phyloP scores from a whole-genome alignment of 2,113 vertebrate genomes.

The Plotosus lineatus region DNA sequence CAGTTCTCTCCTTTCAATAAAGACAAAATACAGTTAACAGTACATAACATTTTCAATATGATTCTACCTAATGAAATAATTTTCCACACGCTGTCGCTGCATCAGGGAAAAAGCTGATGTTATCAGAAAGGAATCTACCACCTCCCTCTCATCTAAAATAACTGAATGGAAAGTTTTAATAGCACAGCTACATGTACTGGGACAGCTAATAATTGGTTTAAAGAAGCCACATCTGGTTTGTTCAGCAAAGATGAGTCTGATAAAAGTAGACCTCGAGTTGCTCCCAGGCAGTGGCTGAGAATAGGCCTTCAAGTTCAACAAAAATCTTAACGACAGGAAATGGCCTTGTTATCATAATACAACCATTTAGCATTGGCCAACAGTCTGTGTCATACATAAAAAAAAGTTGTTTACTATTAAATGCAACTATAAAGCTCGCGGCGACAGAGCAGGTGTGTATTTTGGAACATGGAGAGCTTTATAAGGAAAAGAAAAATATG shows the following conservation, averaged over 20 bases:
- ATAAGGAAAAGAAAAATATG: constrained; percentile 58
- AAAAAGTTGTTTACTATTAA: constrained; percentile 77
- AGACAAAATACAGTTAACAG: neutral
- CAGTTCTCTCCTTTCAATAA: neutral
- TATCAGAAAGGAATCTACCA: constrained; percentile 86
- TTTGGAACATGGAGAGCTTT: constrained; percentile 61
- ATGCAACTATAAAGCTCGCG: constrained; percentile 62
- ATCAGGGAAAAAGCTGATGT: constrained; percentile 86
- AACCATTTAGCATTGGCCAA: constrained; percentile 87
- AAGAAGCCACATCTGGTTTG: constrained; percentile 90
- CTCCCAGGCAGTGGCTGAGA: constrained; percentile 80
- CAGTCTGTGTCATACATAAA: constrained; percentile 76
- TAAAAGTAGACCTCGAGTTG: constrained; percentile 63
- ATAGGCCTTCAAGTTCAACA: constrained; percentile 83
- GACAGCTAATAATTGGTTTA: constrained; percentile 90
- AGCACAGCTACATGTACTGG: constrained; percentile 83
- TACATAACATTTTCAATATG: constrained; percentile 64
- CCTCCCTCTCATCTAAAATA: constrained; percentile 69
- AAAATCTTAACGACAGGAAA: constrained; percentile 92
- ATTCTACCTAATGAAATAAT: constrained; percentile 81
- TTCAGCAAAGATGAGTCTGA: constrained; percentile 82
- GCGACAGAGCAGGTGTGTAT: constrained; percentile 52
- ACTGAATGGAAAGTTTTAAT: constrained; percentile 92
- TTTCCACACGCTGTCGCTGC: constrained; percentile 70
- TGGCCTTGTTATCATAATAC: constrained; percentile 84